Evolutionary conservation across 2,113 vertebrate species (phyloP).

Genomic region (Campylorhamphus procurvoides): DNA sequence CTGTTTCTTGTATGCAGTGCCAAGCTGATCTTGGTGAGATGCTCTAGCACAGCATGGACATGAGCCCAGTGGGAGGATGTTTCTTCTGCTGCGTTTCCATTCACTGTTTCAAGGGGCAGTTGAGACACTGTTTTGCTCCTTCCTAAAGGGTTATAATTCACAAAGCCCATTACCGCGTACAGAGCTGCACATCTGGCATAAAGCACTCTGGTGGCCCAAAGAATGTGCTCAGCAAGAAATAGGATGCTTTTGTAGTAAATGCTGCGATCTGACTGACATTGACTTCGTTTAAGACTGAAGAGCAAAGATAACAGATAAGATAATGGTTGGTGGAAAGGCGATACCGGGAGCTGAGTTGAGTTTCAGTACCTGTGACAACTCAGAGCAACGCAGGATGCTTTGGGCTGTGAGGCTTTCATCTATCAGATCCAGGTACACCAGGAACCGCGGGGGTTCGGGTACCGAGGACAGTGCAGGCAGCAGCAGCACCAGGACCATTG

Average conservation of each 20-base stretch:
- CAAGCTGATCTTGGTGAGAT: conserved; percentile 59
- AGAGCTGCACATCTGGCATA: conserved; percentile 12
- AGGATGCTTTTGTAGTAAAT: conserved; percentile 23
- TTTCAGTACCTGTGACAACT: conserved; percentile 14
- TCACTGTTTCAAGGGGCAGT: conserved; percentile 30
- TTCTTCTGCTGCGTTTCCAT: conserved; percentile 16
- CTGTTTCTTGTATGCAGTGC: conserved; percentile 43
- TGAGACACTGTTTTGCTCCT: conserved; percentile 36
- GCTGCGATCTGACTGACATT: not conserved
- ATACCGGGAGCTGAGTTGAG: conserved; percentile 12
- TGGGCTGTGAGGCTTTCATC: not conserved
- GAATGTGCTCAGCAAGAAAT: conserved; percentile 17
- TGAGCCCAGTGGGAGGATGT: not conserved
- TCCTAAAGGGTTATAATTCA: conserved; percentile 35
- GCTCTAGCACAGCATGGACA: conserved; percentile 27
- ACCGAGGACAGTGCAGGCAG: not conserved
- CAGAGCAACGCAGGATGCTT: not conserved
- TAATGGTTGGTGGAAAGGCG: not conserved
- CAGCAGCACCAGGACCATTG: not conserved
- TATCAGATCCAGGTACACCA: not conserved
- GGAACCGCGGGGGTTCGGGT: not conserved
- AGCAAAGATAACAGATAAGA: conserved; percentile 37
- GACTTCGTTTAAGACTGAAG: conserved; percentile 30
- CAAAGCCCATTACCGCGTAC: not conserved
- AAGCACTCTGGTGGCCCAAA: not conserved